Percentiles rank a stretch among this genome's conserved stretches.
Conservation (phyloP, 1,140 invertebrate genomes). For the Heliconius melpomene region DNA sequence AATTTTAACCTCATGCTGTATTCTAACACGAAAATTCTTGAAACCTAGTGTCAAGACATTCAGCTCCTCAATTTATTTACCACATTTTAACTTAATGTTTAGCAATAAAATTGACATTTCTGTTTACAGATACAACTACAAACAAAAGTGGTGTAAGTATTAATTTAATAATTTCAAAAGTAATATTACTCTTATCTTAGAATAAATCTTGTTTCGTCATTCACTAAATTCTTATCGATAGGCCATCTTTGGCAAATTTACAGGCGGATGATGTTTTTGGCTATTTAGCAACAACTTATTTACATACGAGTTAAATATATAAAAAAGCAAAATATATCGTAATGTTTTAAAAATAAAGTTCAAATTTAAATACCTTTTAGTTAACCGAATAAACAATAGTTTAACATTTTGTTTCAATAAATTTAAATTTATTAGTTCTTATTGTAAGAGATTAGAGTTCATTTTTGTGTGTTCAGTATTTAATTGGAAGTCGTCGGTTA, state of each 20-base stretch:
- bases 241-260: constrained; percentile 47
- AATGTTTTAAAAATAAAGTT: constrained; percentile 6
- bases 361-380: background rate
- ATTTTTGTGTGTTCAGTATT: background rate
- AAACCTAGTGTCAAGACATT: too few relatives aligned
- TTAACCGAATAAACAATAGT: background rate
- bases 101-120: background rate
- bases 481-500: constrained; percentile 20
- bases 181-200: background rate
- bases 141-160: constrained; percentile 29
- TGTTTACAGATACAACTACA: constrained; percentile 21
- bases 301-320: background rate
- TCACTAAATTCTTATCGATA: constrained; percentile 42
- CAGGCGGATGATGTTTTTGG: constrained; percentile 43
- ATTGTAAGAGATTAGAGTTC: background rate
- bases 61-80: background rate
- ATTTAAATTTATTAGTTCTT: background rate
- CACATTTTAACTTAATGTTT: background rate
- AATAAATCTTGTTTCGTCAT: constrained; percentile 22
- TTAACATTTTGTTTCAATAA: background rate
- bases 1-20: too few relatives aligned
- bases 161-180: constrained; percentile 16
- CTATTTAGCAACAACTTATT: constrained; percentile 26
- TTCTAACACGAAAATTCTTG: background rate
- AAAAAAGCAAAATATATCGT: background rate